Conservation (phyloP, 30 jellyfish, hydroid and myxozoan genomes). For the Hydra vulgaris region DNA sequence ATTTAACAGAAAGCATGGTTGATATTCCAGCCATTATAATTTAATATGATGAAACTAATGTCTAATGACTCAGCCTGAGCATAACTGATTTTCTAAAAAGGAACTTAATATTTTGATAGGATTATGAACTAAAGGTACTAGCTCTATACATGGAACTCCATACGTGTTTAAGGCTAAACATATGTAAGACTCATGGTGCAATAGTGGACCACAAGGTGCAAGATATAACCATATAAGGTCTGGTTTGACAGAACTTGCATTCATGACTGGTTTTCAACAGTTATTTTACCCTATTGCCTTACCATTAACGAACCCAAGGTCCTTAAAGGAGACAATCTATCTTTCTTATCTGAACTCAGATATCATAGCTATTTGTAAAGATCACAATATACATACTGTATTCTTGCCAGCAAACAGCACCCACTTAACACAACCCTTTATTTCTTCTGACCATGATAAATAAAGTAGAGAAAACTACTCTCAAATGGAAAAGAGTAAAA, state of each 20-base stretch:
- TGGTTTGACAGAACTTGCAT: not conserved
- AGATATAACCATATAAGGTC: not conserved
- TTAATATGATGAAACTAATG: not conserved
- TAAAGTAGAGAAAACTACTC: not conserved
- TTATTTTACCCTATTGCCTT: not conserved
- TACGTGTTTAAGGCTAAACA: not conserved
- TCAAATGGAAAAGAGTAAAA: not conserved
- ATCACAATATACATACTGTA: not conserved
- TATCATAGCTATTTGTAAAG: not conserved
- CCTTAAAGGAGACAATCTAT: not conserved
- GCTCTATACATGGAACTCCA: not conserved
- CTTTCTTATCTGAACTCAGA: not conserved
- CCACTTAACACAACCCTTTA: not conserved
- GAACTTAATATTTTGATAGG: not conserved
- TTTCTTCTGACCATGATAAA: not conserved
- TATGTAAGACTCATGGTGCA: not conserved
- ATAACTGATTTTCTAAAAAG: not conserved
- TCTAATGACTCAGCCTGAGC: not conserved
- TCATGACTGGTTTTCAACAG: not conserved
- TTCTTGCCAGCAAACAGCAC: not conserved
- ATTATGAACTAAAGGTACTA: not conserved
- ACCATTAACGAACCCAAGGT: not conserved
- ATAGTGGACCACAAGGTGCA: not conserved
- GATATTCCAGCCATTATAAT: not conserved
- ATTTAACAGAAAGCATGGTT: not conserved